Evolutionary conservation across 2,113 vertebrate genomes (phyloP), one percentile per base, ranked within the genome.

Genomic region (Ameiurus melas): DNA sequence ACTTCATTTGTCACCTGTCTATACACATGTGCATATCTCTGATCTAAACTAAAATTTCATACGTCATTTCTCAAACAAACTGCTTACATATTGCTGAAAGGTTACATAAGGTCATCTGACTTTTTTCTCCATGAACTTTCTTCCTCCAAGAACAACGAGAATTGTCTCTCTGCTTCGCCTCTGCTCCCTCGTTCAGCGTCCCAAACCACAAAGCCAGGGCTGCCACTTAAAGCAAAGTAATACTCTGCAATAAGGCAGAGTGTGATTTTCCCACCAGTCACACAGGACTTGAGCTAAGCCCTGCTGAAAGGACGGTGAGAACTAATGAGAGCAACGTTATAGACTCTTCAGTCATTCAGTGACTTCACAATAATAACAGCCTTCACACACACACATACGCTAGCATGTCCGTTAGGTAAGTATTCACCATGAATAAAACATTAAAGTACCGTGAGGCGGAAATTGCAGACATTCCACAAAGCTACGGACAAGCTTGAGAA

Each of bases 371-470:
- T n/a, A 73, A 87, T 53, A 87, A 83, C 66, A 60, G 36, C 33
- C 68, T 75, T 83, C 68, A 51, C 55, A 53, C 79, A 30, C 62
- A 71, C 17, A 68, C 47, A 68, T 13, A 43, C 51, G n/a, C 85
- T 7, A 60, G 1, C 4, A 19, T n/a, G 78, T 43, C 30, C 47
- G 55, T 43, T 33, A 83, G 68, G 55, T 80, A 86, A 33, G 85
- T 80, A 79, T 79, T 86, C 88, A 43, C n/a, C 62, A 86, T 90
- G 4, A 86, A 84, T 88, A 85, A 90, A 88, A 70, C 62, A 78
- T 86, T 58, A 43, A 47, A 62, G 58, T 25, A 86, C 43, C 19
- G 47, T 55, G n/a, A 77, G 81, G 55, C 68, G 36, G 33, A 86
- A 70, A 88, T 30, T 57, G 55, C 25, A 55, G 20, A 64, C 78